These are phyloP conservation scores for Boloria euphrosyne DNA, from an alignment of 2,888 invertebrate genomes.

Conservation along the genomic window DNA sequence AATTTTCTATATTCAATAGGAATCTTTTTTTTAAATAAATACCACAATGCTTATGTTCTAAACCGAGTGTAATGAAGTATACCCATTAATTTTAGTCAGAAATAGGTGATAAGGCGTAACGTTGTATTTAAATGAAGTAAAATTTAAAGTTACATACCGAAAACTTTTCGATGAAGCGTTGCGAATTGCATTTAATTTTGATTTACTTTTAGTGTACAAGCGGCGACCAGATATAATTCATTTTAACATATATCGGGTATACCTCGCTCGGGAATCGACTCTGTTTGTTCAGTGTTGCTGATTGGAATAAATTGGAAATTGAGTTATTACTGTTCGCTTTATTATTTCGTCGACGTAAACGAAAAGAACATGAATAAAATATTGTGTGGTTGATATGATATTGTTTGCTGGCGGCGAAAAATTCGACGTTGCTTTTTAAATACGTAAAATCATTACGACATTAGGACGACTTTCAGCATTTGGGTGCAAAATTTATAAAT, in stretches of 20 bases:
- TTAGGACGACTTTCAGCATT: neutral
- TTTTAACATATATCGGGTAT: constrained; percentile 30
- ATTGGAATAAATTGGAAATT: constrained; percentile 44
- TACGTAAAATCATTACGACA: neutral
- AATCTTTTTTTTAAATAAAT: neutral
- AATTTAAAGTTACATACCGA: constrained; percentile 15
- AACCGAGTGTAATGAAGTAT: neutral
- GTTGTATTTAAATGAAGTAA: constrained; percentile 1
- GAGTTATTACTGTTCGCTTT: constrained; percentile 39
- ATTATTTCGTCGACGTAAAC: constrained; percentile 36
- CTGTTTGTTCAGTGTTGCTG: constrained; percentile 35
- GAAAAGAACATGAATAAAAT: constrained; percentile 33
- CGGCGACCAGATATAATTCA: constrained; percentile 25
- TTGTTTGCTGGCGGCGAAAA: neutral
- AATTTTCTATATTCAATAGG: too few relatives aligned
- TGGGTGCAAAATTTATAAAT: constrained; percentile 9
- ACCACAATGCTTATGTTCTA: neutral
- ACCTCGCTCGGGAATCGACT: constrained; percentile 22
- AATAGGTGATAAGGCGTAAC: neutral
- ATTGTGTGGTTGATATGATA: constrained; percentile 14
- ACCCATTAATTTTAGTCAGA: neutral
- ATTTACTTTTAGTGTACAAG: constrained; percentile 31
- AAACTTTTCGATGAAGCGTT: constrained; percentile 25
- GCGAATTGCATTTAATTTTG: constrained; percentile 30
- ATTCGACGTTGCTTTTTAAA: neutral